These are phyloP conservation scores for Malurus elegans DNA, from an alignment of 2,113 vertebrate genomes.

Conservation along the genomic window DNA sequence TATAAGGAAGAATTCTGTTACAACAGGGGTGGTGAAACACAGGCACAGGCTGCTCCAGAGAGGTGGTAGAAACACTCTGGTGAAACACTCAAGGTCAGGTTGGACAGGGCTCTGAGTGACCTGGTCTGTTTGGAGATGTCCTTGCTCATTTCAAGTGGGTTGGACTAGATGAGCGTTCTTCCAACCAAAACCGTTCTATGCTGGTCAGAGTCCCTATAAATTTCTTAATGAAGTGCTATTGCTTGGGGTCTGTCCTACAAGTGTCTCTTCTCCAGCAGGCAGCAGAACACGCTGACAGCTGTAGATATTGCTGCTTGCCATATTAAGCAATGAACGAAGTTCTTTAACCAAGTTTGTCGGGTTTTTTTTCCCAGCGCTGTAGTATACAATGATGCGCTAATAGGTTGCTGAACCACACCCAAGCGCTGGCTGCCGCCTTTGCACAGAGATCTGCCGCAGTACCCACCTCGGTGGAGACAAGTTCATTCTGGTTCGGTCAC, in stretches of 20 bases:
- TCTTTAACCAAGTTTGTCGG: background rate
- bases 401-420: background rate
- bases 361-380: background rate
- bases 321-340: background rate
- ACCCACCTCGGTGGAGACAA: background rate
- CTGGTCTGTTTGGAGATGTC: background rate
- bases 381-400: background rate
- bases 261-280: background rate
- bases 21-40: background rate
- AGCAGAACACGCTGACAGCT: background rate
- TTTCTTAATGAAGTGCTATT: background rate
- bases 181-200: background rate
- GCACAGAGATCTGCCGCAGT: background rate
- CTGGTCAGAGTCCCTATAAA: rapidly evolving
- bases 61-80: background rate
- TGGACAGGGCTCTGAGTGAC: background rate
- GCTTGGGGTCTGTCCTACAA: background rate
- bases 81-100: background rate
- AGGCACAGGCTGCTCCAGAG: background rate
- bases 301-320: background rate
- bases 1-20: background rate
- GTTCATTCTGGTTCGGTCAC: background rate
- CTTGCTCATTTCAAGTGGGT: background rate
- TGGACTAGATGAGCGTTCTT: background rate
- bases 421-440: background rate